Conservation (phyloP, 2,888 invertebrate species). For the Tetragonisca angustula region DNA sequence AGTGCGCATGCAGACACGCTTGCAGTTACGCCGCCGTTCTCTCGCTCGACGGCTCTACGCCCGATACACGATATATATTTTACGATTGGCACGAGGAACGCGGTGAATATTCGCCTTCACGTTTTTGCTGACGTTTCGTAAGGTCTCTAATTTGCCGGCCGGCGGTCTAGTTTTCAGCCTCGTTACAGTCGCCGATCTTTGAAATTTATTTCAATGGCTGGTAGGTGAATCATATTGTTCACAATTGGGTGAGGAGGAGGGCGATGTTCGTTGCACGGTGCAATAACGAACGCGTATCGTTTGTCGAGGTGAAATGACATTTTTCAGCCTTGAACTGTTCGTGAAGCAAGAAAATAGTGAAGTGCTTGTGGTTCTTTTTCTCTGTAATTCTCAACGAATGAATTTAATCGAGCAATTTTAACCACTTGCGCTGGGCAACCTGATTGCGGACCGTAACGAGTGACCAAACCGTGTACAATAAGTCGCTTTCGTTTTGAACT, state of each 20-base stretch:
- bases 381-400: no score
- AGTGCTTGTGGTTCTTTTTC: no score
- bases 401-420: no score
- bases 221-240: no score
- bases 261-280: neutral
- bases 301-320: neutral
- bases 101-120: slow-evolving; percentile 12
- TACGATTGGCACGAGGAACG: slow-evolving; percentile 14
- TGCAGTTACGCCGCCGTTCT: slow-evolving; percentile 50
- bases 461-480: no score
- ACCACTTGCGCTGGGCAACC: no score
- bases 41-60: slow-evolving; percentile 22
- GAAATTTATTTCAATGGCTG: neutral
- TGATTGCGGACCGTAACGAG: no score
- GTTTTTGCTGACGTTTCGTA: slow-evolving; percentile 5
- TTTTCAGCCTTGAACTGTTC: no score
- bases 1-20: slow-evolving; percentile 67
- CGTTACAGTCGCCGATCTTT: neutral
- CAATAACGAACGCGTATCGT: slow-evolving; percentile 1
- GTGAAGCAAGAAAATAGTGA: no score
- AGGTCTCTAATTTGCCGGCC: neutral
- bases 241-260: no score
- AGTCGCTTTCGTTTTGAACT: no score
- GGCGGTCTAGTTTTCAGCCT: neutral
- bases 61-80: neutral